phyloP scores from a whole-genome alignment of 2,797 vertebrate species.

The Myotis vivesi region DNA sequence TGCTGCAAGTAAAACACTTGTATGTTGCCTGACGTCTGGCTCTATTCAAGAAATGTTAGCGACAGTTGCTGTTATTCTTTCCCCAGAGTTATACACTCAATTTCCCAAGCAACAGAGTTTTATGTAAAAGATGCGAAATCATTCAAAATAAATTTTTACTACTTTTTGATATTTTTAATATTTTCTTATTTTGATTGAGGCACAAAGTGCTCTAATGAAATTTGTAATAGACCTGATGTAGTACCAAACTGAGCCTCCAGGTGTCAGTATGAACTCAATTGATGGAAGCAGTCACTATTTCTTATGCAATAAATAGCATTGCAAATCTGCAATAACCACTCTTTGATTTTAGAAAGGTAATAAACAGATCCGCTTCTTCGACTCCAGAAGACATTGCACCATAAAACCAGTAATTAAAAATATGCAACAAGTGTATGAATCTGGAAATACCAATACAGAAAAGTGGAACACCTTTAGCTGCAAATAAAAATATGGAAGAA shows the following conservation, averaged over 20 bases:
- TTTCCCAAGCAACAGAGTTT: background rate
- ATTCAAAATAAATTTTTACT: background rate
- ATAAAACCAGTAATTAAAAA: background rate
- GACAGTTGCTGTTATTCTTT: background rate
- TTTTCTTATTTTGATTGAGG: background rate
- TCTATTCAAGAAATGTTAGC: background rate
- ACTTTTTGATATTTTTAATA: background rate
- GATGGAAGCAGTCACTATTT: background rate
- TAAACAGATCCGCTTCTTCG: background rate
- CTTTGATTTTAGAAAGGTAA: conserved; percentile 15
- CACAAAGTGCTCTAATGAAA: background rate
- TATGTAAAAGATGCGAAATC: background rate
- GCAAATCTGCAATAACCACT: background rate
- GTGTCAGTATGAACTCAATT: conserved; percentile 79
- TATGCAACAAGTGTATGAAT: background rate
- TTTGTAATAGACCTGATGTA: background rate
- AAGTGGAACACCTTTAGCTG: background rate
- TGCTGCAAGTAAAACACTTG: background rate
- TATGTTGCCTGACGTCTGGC: background rate
- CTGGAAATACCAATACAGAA: background rate
- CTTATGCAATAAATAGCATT: background rate
- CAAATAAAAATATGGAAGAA: background rate
- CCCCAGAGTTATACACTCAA: background rate
- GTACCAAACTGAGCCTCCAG: conserved; percentile 69
- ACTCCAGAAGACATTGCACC: background rate